Evolutionary conservation across 2,888 invertebrate genomes (phyloP).

Genomic region (Rambutsinella grinnellia): DNA sequence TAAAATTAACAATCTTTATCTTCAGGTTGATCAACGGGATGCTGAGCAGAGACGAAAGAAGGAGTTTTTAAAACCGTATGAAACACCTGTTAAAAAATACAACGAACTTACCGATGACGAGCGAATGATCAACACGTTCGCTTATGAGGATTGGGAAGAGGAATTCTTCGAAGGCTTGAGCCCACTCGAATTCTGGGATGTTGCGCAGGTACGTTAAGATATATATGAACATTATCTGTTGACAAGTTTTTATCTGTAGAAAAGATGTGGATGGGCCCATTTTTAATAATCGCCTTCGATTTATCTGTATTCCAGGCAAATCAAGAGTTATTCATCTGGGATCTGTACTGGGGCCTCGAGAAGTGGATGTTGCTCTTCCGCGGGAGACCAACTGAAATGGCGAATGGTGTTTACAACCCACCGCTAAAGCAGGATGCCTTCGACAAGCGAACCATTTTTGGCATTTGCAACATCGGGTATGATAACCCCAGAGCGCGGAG

Average conservation of each 20-base stretch:
- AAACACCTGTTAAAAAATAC: too few relatives aligned
- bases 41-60: too few relatives aligned
- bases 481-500: not conserved
- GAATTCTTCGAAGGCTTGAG: conserved; percentile 30
- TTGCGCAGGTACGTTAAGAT: conserved; percentile 39
- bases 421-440: conserved; percentile 7
- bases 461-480: conserved; percentile 2
- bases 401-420: conserved; percentile 22
- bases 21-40: conserved; percentile 2
- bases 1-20: not conserved
- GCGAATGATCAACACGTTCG: conserved; percentile 15
- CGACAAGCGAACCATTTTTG: conserved; percentile 11
- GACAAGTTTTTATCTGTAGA: not conserved
- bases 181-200: not conserved
- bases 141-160: conserved; percentile 53
- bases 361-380: conserved; percentile 39
- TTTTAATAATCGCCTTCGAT: not conserved
- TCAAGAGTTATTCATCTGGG: conserved; percentile 38
- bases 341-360: conserved; percentile 25
- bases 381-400: conserved; percentile 29
- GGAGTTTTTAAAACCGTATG: too few relatives aligned
- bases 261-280: not conserved
- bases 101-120: too few relatives aligned
- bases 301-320: conserved; percentile 31
- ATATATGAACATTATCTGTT: too few relatives aligned